Evolutionary conservation across 2,888 invertebrate genomes (phyloP).

Genomic region (Xestobium rufovillosum): DNA sequence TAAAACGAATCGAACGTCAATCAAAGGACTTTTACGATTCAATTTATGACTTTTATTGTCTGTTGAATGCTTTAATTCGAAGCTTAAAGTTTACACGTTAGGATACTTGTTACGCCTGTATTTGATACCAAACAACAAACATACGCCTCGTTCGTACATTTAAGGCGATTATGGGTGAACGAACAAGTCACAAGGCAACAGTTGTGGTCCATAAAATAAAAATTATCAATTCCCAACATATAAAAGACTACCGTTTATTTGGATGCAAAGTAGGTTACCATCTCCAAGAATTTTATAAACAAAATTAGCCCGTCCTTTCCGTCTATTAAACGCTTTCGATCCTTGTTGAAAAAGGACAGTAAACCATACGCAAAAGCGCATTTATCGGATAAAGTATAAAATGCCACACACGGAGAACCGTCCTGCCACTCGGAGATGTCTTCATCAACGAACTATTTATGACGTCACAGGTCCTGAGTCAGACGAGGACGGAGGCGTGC

Average conservation of each 20-base stretch:
- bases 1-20: too few relatives aligned
- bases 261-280: conserved; percentile 19
- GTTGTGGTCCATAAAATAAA: conserved; percentile 1
- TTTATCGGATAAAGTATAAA: conserved; percentile 35
- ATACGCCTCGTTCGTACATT: too few relatives aligned
- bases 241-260: conserved; percentile 23
- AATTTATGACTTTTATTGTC: too few relatives aligned
- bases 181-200: too few relatives aligned
- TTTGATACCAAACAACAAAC: too few relatives aligned
- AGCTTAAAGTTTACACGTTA: too few relatives aligned
- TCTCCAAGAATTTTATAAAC: conserved; percentile 15
- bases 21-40: too few relatives aligned
- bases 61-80: too few relatives aligned
- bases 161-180: too few relatives aligned
- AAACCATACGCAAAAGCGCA: conserved; percentile 22
- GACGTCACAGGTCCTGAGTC: conserved; percentile 35
- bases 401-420: conserved; percentile 45
- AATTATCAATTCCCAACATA: conserved; percentile 13
- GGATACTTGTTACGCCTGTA: too few relatives aligned
- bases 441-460: conserved; percentile 44
- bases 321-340: conserved; percentile 7
- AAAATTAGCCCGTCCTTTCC: conserved; percentile 11
- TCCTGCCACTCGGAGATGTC: conserved; percentile 43
- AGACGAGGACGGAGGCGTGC: conserved; percentile 13
- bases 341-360: conserved; percentile 10